Percentiles rank a stretch among this genome's conserved stretches.
phyloP scores from a whole-genome alignment of 2,113 vertebrate species.

The Nerophis ophidion region DNA sequence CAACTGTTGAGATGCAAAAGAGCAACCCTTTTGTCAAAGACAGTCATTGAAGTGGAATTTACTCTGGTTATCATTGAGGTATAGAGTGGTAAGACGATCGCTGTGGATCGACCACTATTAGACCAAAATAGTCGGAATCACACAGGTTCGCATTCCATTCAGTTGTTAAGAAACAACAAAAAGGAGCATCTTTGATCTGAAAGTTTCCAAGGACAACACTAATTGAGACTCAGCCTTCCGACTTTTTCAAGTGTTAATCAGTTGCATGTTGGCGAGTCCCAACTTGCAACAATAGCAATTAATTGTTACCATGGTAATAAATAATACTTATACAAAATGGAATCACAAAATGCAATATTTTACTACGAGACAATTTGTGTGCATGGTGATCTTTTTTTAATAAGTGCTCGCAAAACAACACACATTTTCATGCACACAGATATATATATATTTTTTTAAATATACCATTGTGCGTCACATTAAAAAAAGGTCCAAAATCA shows the following conservation, averaged over 20 bases:
- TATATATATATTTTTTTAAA: conserved; percentile 13
- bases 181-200: too few species aligned
- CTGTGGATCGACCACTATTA: too few species aligned
- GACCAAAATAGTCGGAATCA: too few species aligned
- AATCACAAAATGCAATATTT: conserved; percentile 42
- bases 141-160: too few species aligned
- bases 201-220: too few species aligned
- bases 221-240: too few species aligned
- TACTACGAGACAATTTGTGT: conserved; percentile 43
- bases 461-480: conserved; percentile 29
- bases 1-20: too few species aligned
- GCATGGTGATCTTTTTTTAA: conserved; percentile 48
- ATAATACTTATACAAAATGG: conserved; percentile 37
- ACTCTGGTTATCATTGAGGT: too few species aligned
- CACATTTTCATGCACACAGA: conserved; percentile 29
- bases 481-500: conserved; percentile 9
- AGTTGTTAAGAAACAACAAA: too few species aligned
- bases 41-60: too few species aligned
- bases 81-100: too few species aligned
- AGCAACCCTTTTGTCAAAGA: too few species aligned
- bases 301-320: conserved; percentile 22
- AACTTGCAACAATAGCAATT: conserved; percentile 48
- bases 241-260: not conserved
- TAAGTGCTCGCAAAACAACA: conserved; percentile 46
- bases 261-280: conserved; percentile 10